A percentile compares a stretch with the other conserved stretches of the same genome.
Conservation (phyloP, 1,140 invertebrate genomes). For the Neodiprion virginianus region DNA sequence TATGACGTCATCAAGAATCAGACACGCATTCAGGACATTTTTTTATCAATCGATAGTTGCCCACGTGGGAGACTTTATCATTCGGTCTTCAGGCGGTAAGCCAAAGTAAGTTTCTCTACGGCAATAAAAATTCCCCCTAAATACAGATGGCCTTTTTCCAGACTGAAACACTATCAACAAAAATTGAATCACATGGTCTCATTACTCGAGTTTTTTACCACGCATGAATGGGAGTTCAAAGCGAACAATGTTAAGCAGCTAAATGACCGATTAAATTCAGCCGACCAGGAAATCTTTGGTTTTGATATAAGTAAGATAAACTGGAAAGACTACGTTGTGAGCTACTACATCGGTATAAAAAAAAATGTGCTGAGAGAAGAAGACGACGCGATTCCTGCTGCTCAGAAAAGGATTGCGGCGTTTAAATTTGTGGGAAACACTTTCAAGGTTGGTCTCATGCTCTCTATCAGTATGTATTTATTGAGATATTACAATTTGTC, state of each 20-base stretch:
- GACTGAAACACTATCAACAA: constrained; percentile 59
- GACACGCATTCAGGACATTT: neutral
- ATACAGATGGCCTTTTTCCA: neutral
- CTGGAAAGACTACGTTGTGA: constrained; percentile 70
- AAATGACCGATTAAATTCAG: constrained; percentile 44
- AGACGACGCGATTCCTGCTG: constrained; percentile 65
- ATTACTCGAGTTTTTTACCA: constrained; percentile 68
- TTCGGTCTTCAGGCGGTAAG: neutral
- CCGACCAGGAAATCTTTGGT: constrained; percentile 55
- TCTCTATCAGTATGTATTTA: neutral
- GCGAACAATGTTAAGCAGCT: constrained; percentile 59
- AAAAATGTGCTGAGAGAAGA: constrained; percentile 77
- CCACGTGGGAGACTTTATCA: neutral
- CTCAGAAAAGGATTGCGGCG: constrained; percentile 63
- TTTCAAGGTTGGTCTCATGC: neutral
- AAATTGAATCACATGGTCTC: constrained; percentile 62
- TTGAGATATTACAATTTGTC: neutral
- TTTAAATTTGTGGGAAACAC: neutral
- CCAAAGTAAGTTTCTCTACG: neutral
- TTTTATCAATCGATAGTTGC: neutral
- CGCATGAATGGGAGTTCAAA: constrained; percentile 63
- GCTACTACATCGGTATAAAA: constrained; percentile 77
- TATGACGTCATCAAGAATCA: neutral
- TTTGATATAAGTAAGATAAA: constrained; percentile 58
- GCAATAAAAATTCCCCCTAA: too few species aligned